These are phyloP conservation scores for Ctenicera cuprea DNA, from an alignment of 2,888 invertebrate species.

Conservation along the genomic window DNA sequence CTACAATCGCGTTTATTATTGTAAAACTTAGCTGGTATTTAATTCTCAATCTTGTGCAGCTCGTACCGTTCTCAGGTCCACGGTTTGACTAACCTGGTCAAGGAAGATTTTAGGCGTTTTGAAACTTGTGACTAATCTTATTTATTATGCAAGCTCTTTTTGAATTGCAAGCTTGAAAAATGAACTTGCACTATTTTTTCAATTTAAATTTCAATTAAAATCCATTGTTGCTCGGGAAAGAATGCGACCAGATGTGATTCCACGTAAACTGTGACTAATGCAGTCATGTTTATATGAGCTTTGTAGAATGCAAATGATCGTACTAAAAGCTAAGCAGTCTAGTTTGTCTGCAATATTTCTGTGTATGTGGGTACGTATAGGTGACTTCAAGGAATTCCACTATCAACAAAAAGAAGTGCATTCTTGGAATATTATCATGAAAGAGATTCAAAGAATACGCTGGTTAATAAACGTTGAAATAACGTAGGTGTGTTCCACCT, in stretches of 20 bases:
- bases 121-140: too few species aligned
- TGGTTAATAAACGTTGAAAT: conserved; percentile 28
- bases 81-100: too few species aligned
- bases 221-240: background rate
- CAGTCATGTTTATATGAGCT: conserved; percentile 1
- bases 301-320: conserved; percentile 4
- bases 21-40: too few species aligned
- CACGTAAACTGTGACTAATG: conserved; percentile 8
- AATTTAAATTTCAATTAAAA: conserved; percentile 9
- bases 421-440: conserved; percentile 15
- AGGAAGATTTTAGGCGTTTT: too few species aligned
- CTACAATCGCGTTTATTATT: too few species aligned
- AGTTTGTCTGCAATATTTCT: background rate
- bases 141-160: too few species aligned
- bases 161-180: background rate
- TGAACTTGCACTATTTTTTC: conserved; percentile 2
- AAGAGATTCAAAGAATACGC: conserved; percentile 27
- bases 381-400: conserved; percentile 18
- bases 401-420: conserved; percentile 9
- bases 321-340: background rate
- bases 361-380: too few species aligned
- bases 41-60: too few species aligned
- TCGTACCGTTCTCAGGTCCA: too few species aligned
- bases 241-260: conserved; percentile 8
- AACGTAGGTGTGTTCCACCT: conserved; percentile 9